Evolutionary conservation across 2,113 vertebrate species (phyloP), one percentile per base, ranked within the genome.

Genomic region (Zeus faber): DNA sequence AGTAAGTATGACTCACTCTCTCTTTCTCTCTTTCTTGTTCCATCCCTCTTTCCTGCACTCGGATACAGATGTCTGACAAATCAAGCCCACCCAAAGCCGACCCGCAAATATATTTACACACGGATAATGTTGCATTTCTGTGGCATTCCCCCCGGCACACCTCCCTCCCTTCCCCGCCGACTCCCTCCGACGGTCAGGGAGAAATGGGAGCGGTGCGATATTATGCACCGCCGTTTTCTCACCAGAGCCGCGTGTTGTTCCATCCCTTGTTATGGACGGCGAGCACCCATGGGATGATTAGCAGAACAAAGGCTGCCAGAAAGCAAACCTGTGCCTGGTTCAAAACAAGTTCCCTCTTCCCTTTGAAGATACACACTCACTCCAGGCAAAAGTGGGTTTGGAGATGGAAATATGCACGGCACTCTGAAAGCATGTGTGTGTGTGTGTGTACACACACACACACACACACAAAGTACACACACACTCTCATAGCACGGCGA

Each of bases 211-310:
- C 82, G 81, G 63, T 13, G 25, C 50, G 86, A 89, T 88, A 87
- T 88, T 85, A 86, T 88, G 80, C 85, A 82, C 86, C 80, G 8
- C 77, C 76, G 70, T 85, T 89, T 87, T 87, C 85, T 86, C 78
- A 70, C 49, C 60, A 82, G 84, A 86, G 73, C 69, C 52, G 73
- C 50, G 26, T 79, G 57, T 83, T 88, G 81, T 89, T 86, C 72
- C 69, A 79, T 67, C 61, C 74, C 85, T 89, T 88, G 83, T 87
- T 88, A 86, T 87, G 77, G 77, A 81, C 71, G 47, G 46, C 68
- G 65, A 44, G 51, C 71, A 68, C 87, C 87, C 85, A 84, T 75
- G 83, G 85, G 86, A 85, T 85, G 78, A 88, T 85, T 83, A 87
- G 82, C 54, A 81, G 77, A 88, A 86, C 86, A 89, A 88, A 90